Evolutionary conservation across 2,797 vertebrate species (phyloP), one percentile per base, ranked within the genome.

Genomic region (Aldrovandia affinis): DNA sequence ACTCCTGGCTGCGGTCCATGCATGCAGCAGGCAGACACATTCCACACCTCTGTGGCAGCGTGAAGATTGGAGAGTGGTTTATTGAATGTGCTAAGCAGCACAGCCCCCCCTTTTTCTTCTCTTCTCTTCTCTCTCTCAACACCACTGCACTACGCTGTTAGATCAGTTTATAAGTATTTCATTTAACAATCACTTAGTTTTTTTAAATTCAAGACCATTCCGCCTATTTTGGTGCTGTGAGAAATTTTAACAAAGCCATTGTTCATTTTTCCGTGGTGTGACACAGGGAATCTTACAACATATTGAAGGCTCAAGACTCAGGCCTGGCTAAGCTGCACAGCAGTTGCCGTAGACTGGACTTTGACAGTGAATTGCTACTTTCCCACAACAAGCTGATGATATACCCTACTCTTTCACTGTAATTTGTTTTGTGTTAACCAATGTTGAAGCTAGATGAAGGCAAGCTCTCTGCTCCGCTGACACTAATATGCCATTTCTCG

Each of bases 31-130:
- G 50, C 54, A 42, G 54, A 6, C n/a, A 63, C 55, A 84, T 80
- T 84, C 77, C 79, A 77, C 80, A 81, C 50, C 36, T 77, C 65
- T 44, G 61, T 81, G 83, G 39, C 70, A 85, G 7, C 14, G 10
- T 20, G 36, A 75, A 70, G 33, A 36, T 14, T 10, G 14, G 68
- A 77, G 73, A 3, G 73, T 39, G 22, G 3, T 77, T 47, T 47
- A 44, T n/a, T 57, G 55, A 57, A 57, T 57, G 10, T 0, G 18
- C 55, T 57, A 12, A 4, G 50, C 12, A 12, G 4, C 50, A 52
- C 50, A 52, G 50, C 18, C 55, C 18, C 55, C 55, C 18, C 9
- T 20, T 57, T 57, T 14, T 57, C 55, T 57, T 2, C 18, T 20
- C 15, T 14, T 57, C 73, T 44, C 39, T n/a, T 12, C 73, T 44